Evolutionary conservation across 2,888 invertebrate genomes (phyloP), one percentile per base, ranked within the genome.

Genomic region (Oconnorella tubifera): DNA sequence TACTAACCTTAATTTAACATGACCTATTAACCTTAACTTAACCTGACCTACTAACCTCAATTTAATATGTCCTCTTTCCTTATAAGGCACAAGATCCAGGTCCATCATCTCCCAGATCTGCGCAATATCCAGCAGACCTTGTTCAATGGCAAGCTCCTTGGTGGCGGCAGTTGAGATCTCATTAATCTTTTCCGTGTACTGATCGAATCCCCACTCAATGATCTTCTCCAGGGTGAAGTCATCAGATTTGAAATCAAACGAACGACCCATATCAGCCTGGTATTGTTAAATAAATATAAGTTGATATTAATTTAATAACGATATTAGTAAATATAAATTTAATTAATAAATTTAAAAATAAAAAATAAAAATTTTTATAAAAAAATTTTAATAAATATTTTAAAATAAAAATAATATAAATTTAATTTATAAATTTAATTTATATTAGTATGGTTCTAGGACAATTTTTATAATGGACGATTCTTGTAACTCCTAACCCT

Each of bases 131-230:
- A 87, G 87, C 27, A 93, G 72, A 74, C 68, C 78, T 87, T 58
- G 25, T 83, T 93, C 93, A 74, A 94, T 92, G 73, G 88, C 88
- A 59, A 92, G 79, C 80, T 94, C 93, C 88, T 92, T 92, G 1
- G 90, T 90, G 14, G 93, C 92, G 2, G 91, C 89, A 73, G 89
- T 89, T 0, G 92, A 92, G 72, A 92, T 89, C 75, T 92, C 92
- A 71, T 87, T 86, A 72, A 93, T 92, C 67, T 90, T 88, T 4
- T 92, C 91, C 4, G 89, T 88, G 78, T 86, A 90, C 59, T 88
- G 87, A 84, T 92, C 90, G 84, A 94, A 89, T 74, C 90, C 88
- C 83, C 91, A 86, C 29, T 87, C 86, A 75, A 91, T 89, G 66
- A 93, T 90, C 32, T 87, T 84, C 69, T 90, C 90, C 70, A 94